These are phyloP conservation scores for Emydocephalus ijimae DNA, from an alignment of 2,113 vertebrate species.

Conservation along the genomic window DNA sequence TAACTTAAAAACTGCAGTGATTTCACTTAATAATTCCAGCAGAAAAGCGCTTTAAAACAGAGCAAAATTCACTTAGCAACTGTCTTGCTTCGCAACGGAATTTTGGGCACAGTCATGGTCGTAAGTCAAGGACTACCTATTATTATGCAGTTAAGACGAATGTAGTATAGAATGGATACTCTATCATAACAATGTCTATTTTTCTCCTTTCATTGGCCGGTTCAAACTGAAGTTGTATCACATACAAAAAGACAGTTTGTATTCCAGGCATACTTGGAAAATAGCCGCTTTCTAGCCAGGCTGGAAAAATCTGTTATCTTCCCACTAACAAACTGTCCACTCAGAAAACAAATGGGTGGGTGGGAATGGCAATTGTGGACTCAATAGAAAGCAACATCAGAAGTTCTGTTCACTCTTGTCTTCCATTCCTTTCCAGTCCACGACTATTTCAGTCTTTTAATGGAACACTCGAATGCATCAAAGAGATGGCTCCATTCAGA, in stretches of 20 bases:
- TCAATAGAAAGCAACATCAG: background rate
- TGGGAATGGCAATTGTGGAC: background rate
- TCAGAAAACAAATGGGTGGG: background rate
- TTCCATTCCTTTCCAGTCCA: fast-evolving
- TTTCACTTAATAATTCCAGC: no score
- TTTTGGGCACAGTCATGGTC: no score
- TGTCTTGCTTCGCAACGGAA: no score
- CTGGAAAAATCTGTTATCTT: background rate
- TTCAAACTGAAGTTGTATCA: background rate
- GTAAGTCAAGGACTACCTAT: no score
- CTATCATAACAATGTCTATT: background rate
- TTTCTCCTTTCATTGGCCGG: background rate
- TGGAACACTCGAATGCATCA: fast-evolving
- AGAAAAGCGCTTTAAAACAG: no score
- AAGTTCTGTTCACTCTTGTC: background rate
- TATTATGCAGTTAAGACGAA: background rate
- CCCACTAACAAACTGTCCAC: background rate
- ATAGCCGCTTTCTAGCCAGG: no score
- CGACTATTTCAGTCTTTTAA: no score
- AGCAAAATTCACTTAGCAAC: no score
- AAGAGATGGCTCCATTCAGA: fast-evolving
- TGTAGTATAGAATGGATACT: no score
- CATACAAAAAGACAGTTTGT: background rate
- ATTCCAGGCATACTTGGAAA: background rate
- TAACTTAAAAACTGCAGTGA: no score